Evolutionary conservation across 2,113 vertebrate species (phyloP).

Genomic region (Neogobius melanostomus): DNA sequence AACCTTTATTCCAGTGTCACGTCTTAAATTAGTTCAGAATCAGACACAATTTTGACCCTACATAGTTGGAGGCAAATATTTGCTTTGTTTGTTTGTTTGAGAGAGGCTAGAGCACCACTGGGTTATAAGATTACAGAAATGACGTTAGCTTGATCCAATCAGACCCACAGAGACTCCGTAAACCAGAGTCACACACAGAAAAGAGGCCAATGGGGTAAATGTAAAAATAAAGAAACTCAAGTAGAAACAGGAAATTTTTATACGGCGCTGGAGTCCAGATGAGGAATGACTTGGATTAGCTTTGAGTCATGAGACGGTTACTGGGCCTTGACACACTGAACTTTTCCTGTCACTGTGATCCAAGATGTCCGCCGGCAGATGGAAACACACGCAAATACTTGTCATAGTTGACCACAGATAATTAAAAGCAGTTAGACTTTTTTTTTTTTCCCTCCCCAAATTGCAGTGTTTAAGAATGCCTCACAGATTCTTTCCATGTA

Average conservation of each 20-base stretch:
- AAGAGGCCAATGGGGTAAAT: background rate
- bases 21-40: too few species aligned
- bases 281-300: slow-evolving; percentile 49
- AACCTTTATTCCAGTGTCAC: too few species aligned
- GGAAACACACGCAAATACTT: slow-evolving; percentile 3
- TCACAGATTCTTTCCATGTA: background rate
- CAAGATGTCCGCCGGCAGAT: slow-evolving; percentile 4
- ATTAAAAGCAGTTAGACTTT: background rate
- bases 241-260: slow-evolving; percentile 29
- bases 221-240: slow-evolving; percentile 3
- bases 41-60: background rate
- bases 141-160: slow-evolving; percentile 60
- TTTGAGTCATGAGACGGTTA: slow-evolving; percentile 50
- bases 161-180: slow-evolving; percentile 15
- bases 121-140: slow-evolving; percentile 64
- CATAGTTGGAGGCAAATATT: background rate
- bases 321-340: slow-evolving; percentile 57
- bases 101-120: slow-evolving; percentile 9
- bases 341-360: slow-evolving; percentile 17
- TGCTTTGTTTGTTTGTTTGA: too few species aligned
- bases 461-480: background rate
- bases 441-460: background rate
- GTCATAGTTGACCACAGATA: background rate
- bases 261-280: slow-evolving; percentile 27
- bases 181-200: slow-evolving; percentile 15